These are phyloP conservation scores for Margaritifera margaritifera DNA, from an alignment of 2,888 invertebrate genomes.

Conservation along the genomic window DNA sequence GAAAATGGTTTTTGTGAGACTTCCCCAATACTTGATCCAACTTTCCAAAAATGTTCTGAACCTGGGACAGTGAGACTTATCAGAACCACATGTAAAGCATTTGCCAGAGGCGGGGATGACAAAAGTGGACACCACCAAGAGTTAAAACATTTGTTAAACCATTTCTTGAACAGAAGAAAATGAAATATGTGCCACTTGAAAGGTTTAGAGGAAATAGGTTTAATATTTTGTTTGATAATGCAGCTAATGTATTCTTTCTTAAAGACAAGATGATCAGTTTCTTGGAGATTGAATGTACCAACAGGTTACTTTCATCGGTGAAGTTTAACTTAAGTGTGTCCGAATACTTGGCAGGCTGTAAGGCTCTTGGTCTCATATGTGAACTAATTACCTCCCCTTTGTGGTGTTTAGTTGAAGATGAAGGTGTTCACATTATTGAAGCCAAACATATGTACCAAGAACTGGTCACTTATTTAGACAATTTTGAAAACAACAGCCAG, in stretches of 20 bases:
- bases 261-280: neutral
- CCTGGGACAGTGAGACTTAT: constrained; percentile 18
- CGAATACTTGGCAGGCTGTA: constrained; percentile 32
- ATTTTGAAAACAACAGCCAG: neutral
- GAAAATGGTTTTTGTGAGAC: constrained; percentile 3
- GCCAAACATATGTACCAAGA: constrained; percentile 10
- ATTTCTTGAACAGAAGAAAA: constrained; percentile 4
- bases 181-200: constrained; percentile 4
- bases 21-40: constrained; percentile 9
- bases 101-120: constrained; percentile 20
- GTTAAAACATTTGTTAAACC: constrained; percentile 6
- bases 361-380: constrained; percentile 30
- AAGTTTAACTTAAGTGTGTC: constrained; percentile 22
- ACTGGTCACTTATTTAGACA: constrained; percentile 10
- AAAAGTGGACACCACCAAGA: constrained; percentile 17
- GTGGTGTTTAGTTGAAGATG: too few relatives aligned
- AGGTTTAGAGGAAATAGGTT: neutral
- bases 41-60: constrained; percentile 8
- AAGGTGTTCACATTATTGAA: constrained; percentile 19
- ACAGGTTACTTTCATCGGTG: constrained; percentile 17
- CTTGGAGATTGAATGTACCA: neutral
- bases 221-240: constrained; percentile 3
- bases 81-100: constrained; percentile 17
- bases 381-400: constrained; percentile 22
- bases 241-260: neutral